Evolutionary conservation across 2,113 vertebrate genomes (phyloP), one percentile per base, ranked within the genome.

Genomic region (Micronisus gabar): DNA sequence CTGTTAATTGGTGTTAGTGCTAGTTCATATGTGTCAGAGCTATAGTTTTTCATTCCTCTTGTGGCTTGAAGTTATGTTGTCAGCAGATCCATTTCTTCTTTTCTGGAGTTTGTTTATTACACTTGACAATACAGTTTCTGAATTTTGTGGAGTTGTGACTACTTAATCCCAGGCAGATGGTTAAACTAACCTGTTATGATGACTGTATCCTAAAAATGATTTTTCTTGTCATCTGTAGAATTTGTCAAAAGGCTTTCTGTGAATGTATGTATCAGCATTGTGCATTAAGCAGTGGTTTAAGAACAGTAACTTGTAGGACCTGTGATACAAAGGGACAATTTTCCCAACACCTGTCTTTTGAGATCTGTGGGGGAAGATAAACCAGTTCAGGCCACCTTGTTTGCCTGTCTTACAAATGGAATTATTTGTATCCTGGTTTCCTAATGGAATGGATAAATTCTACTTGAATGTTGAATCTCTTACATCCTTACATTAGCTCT

Each of bases 401-500:
- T 23, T 70, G 40, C 45, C 14, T 55, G 2, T 50, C 2, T 21
- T 36, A 13, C 25, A 14, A 10, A 2, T 23, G 29, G 47, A 55
- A 9, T 47, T 73, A 40, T 48, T 71, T 52, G 26, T 83, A 18
- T 62, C 38, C 71, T 62, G 73, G 7, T 45, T 80, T 53, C 73
- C 41, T 75, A 0, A 3, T 5, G 38, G 38, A 15, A 13, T 4
- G 43, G 61, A 0, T 20, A 5, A 21, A 10, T 32, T 68, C 38
- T 50, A 4, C 19, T 29, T 41, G 41, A 20, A 20, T 5, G 32
- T 1, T 38, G 56, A 21, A 2, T 56, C n/a, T 74, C 34, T 40
- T 9, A 0, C 11, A 1, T 21, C 5, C 4, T 45, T 43, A 1
- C 1, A 2, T 5, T 17, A 4, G 38, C 26, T n/a, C 32, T 89